Conservation (phyloP, 2,888 invertebrate species). For the Erebia ligea region DNA sequence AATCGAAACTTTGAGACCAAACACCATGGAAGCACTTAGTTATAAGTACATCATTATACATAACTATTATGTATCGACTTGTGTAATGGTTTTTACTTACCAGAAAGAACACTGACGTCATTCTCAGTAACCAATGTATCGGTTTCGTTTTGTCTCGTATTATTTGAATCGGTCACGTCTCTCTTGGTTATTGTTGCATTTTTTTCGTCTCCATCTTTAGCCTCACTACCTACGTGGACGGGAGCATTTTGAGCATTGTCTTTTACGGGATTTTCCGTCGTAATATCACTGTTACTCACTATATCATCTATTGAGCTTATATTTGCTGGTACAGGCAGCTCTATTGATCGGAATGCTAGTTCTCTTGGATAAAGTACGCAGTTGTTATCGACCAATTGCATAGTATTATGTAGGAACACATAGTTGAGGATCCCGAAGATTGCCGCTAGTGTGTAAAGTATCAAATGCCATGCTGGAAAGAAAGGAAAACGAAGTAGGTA, state of each 20-base stretch:
- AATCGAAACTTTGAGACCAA: no score
- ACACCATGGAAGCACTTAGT: no score
- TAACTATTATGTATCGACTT: no score
- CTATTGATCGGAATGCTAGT: constrained; percentile 60
- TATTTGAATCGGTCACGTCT: constrained; percentile 20
- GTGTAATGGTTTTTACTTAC: constrained; percentile 21
- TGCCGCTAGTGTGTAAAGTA: constrained; percentile 63
- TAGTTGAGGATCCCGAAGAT: constrained; percentile 69
- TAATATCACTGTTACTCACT: constrained; percentile 13
- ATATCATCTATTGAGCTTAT: constrained; percentile 34
- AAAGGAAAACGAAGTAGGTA: constrained; percentile 3
- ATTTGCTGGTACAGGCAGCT: constrained; percentile 43
- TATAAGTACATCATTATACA: no score
- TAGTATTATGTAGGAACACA: constrained; percentile 66
- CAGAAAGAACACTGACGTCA: constrained; percentile 24
- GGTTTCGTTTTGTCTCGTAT: constrained; percentile 23
- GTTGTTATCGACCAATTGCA: constrained; percentile 61
- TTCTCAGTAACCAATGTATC: constrained; percentile 21
- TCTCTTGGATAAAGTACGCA: constrained; percentile 65
- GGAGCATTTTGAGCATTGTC: constrained; percentile 35
- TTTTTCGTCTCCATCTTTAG: constrained; percentile 23
- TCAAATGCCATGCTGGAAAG: constrained; percentile 70
- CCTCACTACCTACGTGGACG: constrained; percentile 28
- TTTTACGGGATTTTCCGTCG: constrained; percentile 26
- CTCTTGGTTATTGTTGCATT: constrained; percentile 27